A percentile compares a stretch with the other conserved stretches of the same genome.
Conservation (phyloP, 2,797 vertebrate species). For the Agapornis canus region DNA sequence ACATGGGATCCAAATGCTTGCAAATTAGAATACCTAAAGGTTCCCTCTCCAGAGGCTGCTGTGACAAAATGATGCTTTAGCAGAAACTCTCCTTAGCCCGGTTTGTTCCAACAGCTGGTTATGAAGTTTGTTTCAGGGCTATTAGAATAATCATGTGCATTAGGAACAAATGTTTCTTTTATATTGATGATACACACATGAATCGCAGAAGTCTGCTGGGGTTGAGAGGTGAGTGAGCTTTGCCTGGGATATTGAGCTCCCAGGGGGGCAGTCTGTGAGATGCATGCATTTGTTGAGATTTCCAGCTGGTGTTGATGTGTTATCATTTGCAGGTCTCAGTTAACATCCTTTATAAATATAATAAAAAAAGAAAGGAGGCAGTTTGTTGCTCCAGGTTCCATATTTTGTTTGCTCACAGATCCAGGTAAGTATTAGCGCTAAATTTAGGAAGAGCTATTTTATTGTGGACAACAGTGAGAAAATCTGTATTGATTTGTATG, state of each 20-base stretch:
- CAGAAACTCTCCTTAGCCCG: neutral
- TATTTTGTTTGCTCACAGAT: neutral
- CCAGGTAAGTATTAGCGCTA: neutral
- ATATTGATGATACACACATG: rapidly evolving
- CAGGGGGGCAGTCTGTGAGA: neutral
- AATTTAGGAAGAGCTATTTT: neutral
- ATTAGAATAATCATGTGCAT: neutral
- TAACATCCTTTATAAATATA: neutral
- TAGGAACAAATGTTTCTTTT: neutral
- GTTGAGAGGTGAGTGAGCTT: rapidly evolving
- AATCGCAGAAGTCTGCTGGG: neutral
- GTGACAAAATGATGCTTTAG: neutral
- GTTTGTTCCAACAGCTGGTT: neutral
- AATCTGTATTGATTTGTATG: neutral
- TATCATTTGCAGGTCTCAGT: neutral
- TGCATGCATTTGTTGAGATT: neutral
- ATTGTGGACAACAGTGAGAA: neutral
- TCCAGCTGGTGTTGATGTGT: neutral
- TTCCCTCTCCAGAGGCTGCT: neutral
- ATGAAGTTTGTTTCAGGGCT: neutral
- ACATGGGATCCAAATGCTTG: neutral
- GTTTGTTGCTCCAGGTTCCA: neutral
- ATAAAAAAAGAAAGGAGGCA: neutral
- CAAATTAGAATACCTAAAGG: neutral
- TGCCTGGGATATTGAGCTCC: neutral